Evolutionary conservation across 1,140 invertebrate species (phyloP), one percentile per base, ranked within the genome.

Genomic region (Drosophila lacteicornis): DNA sequence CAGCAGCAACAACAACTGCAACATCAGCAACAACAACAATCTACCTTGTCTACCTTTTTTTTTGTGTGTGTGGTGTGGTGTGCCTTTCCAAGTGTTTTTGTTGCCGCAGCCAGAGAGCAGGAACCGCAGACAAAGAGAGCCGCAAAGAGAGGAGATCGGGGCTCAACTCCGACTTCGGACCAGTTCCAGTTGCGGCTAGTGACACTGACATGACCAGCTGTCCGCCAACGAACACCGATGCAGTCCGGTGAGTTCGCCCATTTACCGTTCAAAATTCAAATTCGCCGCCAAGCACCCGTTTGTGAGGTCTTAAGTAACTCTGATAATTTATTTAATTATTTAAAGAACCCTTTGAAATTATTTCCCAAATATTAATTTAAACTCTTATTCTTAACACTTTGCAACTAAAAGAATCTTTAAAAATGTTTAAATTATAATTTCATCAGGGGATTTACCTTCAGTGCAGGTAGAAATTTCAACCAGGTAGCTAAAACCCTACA

Each of bases 1-100:
- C 75, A 74, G 22, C 62, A 78, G 33, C 68, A 68, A 42, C 50
- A 71, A 36, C 55, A 69, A 22, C 47, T 57, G 60, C 61, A 40
- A 27, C 61, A 62, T 6, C 71, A 75, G 43, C 78, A 57, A 56
- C 63, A 65, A 25, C 19, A 25, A 75, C 57, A 56, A 58, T 69
- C 60, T 58, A 66, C 70, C 59, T 81, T 76, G 61, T 79, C 79
- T 82, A 86, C 82, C 79, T 86, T 68, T 67, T 42, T 42, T 56
- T 84, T 80, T 87, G 27, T 30, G 27, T 30, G 27, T 30, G 27
- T 30, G 27, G 66, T 75, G 75, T 78, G 66, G 66, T 75, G 75
- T 78, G 66, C 82, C 82, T 84, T 86, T 86, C 69, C 62, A 78
- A 85, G 81, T 78, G 74, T 68, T 75, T 73, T 60, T 80, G 53